These are phyloP conservation scores for Taphrorychus bicolor DNA, from an alignment of 2,888 invertebrate species.

Conservation along the genomic window DNA sequence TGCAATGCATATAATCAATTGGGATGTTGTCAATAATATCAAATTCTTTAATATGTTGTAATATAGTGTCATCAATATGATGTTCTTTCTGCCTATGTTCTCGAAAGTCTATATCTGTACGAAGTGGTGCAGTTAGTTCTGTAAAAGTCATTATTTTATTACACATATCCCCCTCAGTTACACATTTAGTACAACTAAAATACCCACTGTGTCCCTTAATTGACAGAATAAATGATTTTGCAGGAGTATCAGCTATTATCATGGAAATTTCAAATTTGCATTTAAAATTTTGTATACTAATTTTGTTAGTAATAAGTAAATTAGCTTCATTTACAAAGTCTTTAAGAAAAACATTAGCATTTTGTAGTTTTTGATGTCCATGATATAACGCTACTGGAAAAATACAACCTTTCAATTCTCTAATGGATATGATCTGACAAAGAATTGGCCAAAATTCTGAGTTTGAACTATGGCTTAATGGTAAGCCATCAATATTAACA, in stretches of 20 bases:
- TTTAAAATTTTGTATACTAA: background rate
- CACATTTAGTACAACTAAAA: conserved; percentile 6
- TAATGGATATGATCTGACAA: background rate
- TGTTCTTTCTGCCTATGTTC: conserved; percentile 23
- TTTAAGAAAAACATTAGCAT: background rate
- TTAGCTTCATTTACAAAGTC: background rate
- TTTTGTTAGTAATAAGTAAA: background rate
- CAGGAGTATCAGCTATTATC: conserved; percentile 30
- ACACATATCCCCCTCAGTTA: background rate
- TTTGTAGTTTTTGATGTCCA: too few species aligned
- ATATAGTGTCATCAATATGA: conserved; percentile 27
- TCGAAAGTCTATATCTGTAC: conserved; percentile 3
- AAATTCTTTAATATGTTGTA: conserved; percentile 32
- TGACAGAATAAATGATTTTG: conserved; percentile 30
- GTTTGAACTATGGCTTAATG: conserved; percentile 6
- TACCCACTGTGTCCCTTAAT: conserved; percentile 5
- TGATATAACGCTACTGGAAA: conserved; percentile 1
- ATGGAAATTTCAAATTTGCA: conserved; percentile 1
- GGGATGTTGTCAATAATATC: conserved; percentile 31
- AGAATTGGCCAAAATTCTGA: conserved; percentile 12
- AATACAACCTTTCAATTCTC: background rate
- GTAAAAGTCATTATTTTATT: conserved; percentile 2
- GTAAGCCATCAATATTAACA: conserved; percentile 21
- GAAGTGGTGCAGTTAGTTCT: background rate
- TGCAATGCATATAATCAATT: conserved; percentile 33